Percentiles rank a stretch among this genome's conserved stretches.
These are phyloP conservation scores for Melanotaenia trifasciata DNA, from an alignment of 2,797 vertebrate species.

Conservation along the genomic window DNA sequence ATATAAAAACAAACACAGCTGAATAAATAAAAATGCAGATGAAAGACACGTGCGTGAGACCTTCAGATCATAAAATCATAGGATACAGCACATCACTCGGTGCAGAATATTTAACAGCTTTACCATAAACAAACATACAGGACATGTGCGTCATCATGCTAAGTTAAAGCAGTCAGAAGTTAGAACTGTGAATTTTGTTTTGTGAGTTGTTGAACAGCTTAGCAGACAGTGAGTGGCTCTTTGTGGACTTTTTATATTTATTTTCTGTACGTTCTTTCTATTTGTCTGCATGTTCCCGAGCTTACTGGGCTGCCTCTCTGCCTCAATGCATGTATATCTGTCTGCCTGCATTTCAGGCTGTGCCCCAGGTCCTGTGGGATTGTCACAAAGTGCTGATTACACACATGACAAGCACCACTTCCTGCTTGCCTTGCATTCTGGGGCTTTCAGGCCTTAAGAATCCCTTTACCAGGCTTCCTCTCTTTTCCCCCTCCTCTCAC, in stretches of 20 bases:
- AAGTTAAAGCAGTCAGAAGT: conserved; percentile 4
- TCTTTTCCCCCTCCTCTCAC: conserved; percentile 47
- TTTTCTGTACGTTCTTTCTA: conserved; percentile 28
- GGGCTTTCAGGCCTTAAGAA: conserved; percentile 79
- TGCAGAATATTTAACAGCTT: neutral
- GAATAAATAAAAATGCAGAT: neutral
- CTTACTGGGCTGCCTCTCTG: conserved; percentile 50
- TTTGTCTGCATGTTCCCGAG: conserved; percentile 47
- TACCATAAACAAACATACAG: neutral
- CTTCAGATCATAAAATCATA: conserved; percentile 8
- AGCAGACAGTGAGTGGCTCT: conserved; percentile 26
- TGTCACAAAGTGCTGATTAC: conserved; percentile 85
- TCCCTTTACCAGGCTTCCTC: conserved; percentile 75
- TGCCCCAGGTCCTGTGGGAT: conserved; percentile 75
- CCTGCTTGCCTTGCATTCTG: conserved; percentile 85
- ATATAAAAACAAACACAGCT: neutral
- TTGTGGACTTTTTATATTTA: conserved; percentile 39
- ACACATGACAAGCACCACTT: conserved; percentile 82
- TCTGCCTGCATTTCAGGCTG: conserved; percentile 69
- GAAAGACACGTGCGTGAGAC: neutral
- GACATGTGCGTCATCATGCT: conserved; percentile 3
- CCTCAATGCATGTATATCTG: conserved; percentile 63
- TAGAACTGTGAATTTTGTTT: conserved; percentile 11
- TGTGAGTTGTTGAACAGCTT: conserved; percentile 32
- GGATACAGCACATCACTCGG: neutral